Evolutionary conservation across 1,140 invertebrate genomes (phyloP), one percentile per base, ranked within the genome.

Genomic region (Platyscapa corneri): DNA sequence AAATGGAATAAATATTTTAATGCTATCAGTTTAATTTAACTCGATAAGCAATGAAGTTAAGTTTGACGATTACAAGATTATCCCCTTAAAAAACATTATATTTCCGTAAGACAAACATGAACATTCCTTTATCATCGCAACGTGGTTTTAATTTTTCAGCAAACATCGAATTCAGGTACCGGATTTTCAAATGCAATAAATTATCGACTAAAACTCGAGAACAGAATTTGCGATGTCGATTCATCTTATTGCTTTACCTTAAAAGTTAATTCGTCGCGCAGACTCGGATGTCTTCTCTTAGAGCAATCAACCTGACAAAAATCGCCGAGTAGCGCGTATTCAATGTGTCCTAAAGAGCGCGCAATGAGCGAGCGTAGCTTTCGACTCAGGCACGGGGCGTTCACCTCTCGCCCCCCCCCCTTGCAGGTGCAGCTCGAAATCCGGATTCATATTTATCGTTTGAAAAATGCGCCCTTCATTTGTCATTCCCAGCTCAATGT

Each of bases 361-460:
- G 10, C 2, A 60, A 60, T 2, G 27, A 2, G 3, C 56, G 27
- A 60, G 27, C 20, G 20, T 37, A 37, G 67, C 34, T 70, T 70
- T 70, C 0, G 2, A 75, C 46, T 42, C 39, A 37, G 37, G 32
- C 27, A 0, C 23, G 16, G 67, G 37, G 34, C 27, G 1, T 64
- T 20, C 27, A 1, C 6, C 3, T 32, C 3, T n/a, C n/a, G 14
- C 67, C 10, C 16, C 8, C 5, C 39, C 18, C 10, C 5, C 10
- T 60, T 42, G 23, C 42, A 75, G 72, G 72, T 75, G 42, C 20
- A 30, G 30, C 72, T 49, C 16, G 39, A 75, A 75, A 75, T 75
- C 37, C 37, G 39, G 72, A 49, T 49, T 46, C 3, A 23, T 37
- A 37, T 14, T 7, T 56, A 27, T 23, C 0, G 12, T 60, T 78